phyloP scores from a whole-genome alignment of 35 echinoderm and acorn worm genomes.

The Diadema setosum region DNA sequence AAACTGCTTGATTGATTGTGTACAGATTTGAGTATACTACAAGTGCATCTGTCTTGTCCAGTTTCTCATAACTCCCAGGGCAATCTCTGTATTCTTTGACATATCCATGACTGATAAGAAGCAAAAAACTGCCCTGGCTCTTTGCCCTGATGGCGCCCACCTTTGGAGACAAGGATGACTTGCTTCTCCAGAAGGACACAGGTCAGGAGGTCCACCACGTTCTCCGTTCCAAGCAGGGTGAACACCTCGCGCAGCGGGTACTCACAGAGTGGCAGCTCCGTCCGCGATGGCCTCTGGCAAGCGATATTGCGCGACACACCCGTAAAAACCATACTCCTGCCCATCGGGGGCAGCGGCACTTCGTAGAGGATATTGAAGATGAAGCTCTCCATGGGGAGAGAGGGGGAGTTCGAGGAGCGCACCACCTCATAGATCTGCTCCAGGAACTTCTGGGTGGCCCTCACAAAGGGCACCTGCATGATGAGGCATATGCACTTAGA shows the following conservation, averaged over 20 bases:
- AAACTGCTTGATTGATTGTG: too few species aligned
- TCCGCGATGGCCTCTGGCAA: constrained; percentile 64
- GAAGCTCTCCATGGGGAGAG: constrained; percentile 72
- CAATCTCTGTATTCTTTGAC: too few species aligned
- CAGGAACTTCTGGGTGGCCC: constrained; percentile 70
- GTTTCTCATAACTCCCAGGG: too few species aligned
- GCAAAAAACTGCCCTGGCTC: too few species aligned
- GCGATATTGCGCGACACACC: constrained; percentile 39
- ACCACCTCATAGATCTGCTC: constrained; percentile 68
- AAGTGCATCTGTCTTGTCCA: too few species aligned
- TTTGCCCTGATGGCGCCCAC: not conserved
- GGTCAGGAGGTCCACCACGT: constrained; percentile 82
- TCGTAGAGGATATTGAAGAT: constrained; percentile 94
- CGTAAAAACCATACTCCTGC: constrained; percentile 77
- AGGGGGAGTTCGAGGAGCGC: constrained; percentile 4
- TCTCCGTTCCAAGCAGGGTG: constrained; percentile 69
- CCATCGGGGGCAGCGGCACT: constrained; percentile 68
- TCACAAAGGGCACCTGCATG: constrained; percentile 63
- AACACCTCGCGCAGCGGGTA: constrained; percentile 77
- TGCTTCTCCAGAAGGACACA: constrained; percentile 92
- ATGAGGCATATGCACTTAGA: constrained; percentile 92
- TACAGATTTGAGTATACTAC: too few species aligned
- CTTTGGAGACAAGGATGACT: constrained; percentile 88
- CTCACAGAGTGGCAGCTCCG: constrained; percentile 86
- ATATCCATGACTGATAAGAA: too few species aligned